These are phyloP conservation scores for Pseudomyrmex gracilis DNA, from an alignment of 1,140 invertebrate genomes.

Conservation along the genomic window DNA sequence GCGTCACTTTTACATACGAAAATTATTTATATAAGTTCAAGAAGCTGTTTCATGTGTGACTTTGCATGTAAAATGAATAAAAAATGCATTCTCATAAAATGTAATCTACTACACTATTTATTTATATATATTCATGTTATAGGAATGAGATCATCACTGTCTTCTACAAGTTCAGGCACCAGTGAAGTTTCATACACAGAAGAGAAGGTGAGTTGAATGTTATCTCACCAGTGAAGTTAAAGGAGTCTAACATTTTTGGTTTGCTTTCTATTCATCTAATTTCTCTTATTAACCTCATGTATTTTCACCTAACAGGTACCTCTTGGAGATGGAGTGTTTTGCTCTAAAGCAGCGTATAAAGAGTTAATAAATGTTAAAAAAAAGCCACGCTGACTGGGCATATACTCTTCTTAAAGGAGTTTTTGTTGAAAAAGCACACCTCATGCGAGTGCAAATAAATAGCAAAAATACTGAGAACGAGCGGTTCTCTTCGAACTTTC, in stretches of 20 bases:
- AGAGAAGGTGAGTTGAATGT: constrained; percentile 11
- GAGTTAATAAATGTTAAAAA: constrained; percentile 6
- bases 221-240: background rate
- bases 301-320: background rate
- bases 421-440: constrained; percentile 5
- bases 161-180: background rate
- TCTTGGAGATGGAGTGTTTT: constrained; percentile 37
- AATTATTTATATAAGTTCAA: too few relatives aligned
- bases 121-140: background rate
- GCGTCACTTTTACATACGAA: too few relatives aligned
- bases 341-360: constrained; percentile 3
- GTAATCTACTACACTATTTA: too few relatives aligned
- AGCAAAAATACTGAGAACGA: background rate
- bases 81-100: background rate
- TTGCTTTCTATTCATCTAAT: background rate
- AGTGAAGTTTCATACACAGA: background rate
- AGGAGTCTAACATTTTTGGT: background rate
- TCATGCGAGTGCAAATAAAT: constrained; percentile 1
- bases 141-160: background rate
- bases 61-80: background rate
- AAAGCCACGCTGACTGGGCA: constrained; percentile 13
- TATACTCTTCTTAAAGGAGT: constrained; percentile 32
- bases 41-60: background rate
- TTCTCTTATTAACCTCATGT: background rate
- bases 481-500: constrained; percentile 4